Evolutionary conservation across 2,113 vertebrate species (phyloP), one percentile per base, ranked within the genome.

Genomic region (Pandion haliaetus): DNA sequence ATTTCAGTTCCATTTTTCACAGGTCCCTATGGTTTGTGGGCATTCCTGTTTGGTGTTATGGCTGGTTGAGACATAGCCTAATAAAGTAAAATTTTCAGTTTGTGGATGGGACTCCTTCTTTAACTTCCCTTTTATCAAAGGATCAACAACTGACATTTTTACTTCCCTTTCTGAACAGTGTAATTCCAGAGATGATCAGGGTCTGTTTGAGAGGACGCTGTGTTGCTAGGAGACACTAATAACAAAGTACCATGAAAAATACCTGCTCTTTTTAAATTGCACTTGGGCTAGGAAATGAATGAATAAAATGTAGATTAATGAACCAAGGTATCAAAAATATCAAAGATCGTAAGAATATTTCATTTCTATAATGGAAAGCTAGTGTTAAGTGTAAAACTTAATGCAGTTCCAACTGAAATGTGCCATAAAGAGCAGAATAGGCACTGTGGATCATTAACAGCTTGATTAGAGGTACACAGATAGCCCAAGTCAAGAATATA

Each of bases 181-280:
- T 59, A 79, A 67, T 36, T 82, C n/a, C 52, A 59, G 61, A 90
- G 61, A 67, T 67, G 50, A 63, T 74, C 61, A 76, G 42, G 57
- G 31, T 63, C 65, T 89, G 69, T 81, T 62, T 89, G 65, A 81
- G 42, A 93, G 42, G 70, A 90, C 3, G 2, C 20, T 79, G 6
- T 71, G 90, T 94, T 96, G 73, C 82, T 93, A 91, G 82, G 78
- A 91, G 70, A 95, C 65, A 67, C 15, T 93, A 85, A 69, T 67
- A 88, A 63, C 25, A 45, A 93, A 47, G 82, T 70, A 55, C 23
- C 12, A 59, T 52, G 40, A 82, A 91, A 95, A 91, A 82, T 50
- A 89, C 18, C 69, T 84, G 16, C 10, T 74, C 57, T 85, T 91
- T 87, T 87, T 1, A 92, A 93, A 79, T 79, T 80, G 52, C n/a